Percentiles rank a stretch among this genome's conserved stretches.
Evolutionary conservation across 2,888 invertebrate species (phyloP).

Genomic region (Limnephilus marmoratus): DNA sequence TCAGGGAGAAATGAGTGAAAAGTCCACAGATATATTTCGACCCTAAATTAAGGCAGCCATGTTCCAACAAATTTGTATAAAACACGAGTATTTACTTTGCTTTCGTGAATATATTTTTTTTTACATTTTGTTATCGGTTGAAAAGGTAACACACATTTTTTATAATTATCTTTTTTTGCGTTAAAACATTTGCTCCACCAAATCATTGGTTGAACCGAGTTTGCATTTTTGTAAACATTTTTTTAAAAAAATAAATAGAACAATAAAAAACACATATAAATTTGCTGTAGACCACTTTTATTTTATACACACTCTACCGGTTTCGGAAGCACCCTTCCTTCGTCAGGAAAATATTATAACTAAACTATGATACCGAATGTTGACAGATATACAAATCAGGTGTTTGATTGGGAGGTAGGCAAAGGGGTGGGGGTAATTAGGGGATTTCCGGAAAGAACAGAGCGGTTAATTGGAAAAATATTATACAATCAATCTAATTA

Average conservation of each 20-base stretch:
- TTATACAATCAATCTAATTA: too few relatives aligned
- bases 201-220: not conserved
- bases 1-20: constrained; percentile 2
- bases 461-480: too few relatives aligned
- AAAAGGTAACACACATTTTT: not conserved
- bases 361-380: too few relatives aligned
- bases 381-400: too few relatives aligned
- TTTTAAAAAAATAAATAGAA: not conserved
- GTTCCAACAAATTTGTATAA: not conserved
- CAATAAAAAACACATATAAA: too few relatives aligned
- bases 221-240: not conserved
- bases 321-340: too few relatives aligned
- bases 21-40: not conserved
- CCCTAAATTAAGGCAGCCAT: not conserved
- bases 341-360: too few relatives aligned
- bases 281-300: too few relatives aligned
- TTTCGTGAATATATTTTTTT: not conserved
- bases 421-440: too few relatives aligned
- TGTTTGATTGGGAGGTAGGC: too few relatives aligned
- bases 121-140: not conserved
- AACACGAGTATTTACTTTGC: not conserved
- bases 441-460: too few relatives aligned
- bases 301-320: too few relatives aligned
- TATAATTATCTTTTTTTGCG: not conserved
- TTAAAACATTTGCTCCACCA: not conserved